Percentiles rank a stretch among this genome's conserved stretches.
These are phyloP conservation scores for Synergus japonicus DNA, from an alignment of 2,888 invertebrate species.

Conservation along the genomic window DNA sequence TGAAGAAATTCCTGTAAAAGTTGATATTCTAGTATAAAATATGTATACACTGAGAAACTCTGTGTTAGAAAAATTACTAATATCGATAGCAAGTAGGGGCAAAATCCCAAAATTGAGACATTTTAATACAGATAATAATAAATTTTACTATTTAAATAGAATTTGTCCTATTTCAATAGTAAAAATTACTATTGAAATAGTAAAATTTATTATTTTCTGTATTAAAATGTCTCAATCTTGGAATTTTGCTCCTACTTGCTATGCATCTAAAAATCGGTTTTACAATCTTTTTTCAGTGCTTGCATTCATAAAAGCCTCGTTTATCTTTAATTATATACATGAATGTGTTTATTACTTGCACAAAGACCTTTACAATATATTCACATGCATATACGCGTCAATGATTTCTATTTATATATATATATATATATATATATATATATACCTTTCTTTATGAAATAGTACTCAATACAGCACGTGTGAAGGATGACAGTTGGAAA, in stretches of 20 bases:
- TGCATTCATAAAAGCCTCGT: neutral
- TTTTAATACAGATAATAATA: too few relatives aligned
- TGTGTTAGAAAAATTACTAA: too few relatives aligned
- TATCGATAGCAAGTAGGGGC: too few relatives aligned
- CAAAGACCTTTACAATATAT: conserved; percentile 63
- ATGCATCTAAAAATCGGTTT: neutral
- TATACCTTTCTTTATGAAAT: conserved; percentile 55
- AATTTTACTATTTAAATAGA: too few relatives aligned
- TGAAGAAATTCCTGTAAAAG: conserved; percentile 5
- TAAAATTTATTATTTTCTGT: too few relatives aligned
- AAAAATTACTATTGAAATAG: too few relatives aligned
- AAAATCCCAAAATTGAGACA: too few relatives aligned
- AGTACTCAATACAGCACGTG: conserved; percentile 39
- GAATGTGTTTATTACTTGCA: conserved; percentile 60
- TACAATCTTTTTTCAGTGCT: conserved; percentile 11
- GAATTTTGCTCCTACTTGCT: too few relatives aligned
- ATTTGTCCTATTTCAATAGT: too few relatives aligned
- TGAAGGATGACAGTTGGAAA: conserved; percentile 44
- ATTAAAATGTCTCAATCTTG: too few relatives aligned
- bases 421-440: conserved; percentile 43
- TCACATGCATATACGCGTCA: conserved; percentile 58
- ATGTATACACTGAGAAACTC: too few relatives aligned
- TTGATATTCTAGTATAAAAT: neutral
- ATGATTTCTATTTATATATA: conserved; percentile 47
- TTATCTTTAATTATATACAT: conserved; percentile 36